Percentiles rank a stretch among this genome's conserved stretches.
Conservation (phyloP, 2,113 vertebrate species). For the Anseranas semipalmata region DNA sequence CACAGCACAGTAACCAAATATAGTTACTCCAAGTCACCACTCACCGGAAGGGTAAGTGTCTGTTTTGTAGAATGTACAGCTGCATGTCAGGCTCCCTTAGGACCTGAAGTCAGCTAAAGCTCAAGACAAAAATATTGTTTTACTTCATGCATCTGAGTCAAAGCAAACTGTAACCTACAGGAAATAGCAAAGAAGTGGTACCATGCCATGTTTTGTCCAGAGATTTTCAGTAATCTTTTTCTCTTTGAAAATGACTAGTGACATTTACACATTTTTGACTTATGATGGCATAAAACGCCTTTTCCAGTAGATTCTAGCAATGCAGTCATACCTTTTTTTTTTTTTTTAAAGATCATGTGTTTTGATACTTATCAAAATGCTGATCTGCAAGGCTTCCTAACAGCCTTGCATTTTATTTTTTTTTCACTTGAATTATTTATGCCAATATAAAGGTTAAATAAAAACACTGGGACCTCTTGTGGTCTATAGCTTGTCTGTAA, state of each 20-base stretch:
- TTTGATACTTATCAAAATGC: conserved; percentile 48
- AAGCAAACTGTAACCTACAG: conserved; percentile 12
- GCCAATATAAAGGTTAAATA: not conserved
- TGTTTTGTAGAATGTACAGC: not conserved
- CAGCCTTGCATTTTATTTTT: conserved; percentile 40
- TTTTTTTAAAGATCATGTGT: not conserved
- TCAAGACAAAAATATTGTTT: not conserved
- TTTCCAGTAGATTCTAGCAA: conserved; percentile 30
- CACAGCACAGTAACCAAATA: conserved; percentile 1
- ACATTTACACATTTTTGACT: not conserved
- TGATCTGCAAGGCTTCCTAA: conserved; percentile 22
- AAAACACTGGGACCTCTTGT: not conserved
- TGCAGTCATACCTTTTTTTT: conserved; percentile 26
- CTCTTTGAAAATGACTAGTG: conserved; percentile 7
- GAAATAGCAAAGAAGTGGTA: conserved; percentile 12
- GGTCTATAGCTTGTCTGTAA: not conserved
- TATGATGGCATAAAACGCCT: not conserved
- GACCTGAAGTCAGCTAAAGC: conserved; percentile 25
- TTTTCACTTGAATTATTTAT: conserved; percentile 23
- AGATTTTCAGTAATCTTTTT: conserved; percentile 19
- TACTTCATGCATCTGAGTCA: not conserved
- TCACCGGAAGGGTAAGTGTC: not conserved
- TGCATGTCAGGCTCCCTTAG: not conserved
- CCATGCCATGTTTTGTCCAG: not conserved
- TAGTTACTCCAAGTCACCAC: not conserved